Conservation (phyloP, 2,113 vertebrate genomes). For the Leptosomus discolor region DNA sequence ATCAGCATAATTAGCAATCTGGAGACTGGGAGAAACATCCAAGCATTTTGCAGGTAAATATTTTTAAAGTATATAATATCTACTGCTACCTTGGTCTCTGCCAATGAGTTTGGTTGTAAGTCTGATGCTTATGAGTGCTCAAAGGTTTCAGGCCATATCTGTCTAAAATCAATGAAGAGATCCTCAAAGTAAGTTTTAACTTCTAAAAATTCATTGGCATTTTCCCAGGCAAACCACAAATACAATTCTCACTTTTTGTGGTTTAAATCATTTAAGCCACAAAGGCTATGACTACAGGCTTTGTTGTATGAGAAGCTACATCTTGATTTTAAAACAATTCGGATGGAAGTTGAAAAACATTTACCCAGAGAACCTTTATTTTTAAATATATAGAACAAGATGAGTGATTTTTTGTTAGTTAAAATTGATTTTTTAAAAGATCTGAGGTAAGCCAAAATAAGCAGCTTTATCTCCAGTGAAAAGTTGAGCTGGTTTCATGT, state of each 20-base stretch:
- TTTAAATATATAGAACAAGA: background rate
- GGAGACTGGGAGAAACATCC: background rate
- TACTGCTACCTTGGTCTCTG: background rate
- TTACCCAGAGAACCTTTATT: background rate
- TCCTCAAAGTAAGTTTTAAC: background rate
- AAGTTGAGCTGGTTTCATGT: background rate
- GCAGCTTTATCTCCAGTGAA: background rate
- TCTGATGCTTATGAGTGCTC: background rate
- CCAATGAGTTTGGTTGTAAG: background rate
- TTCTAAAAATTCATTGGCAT: background rate
- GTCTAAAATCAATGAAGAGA: background rate
- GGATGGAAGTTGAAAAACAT: background rate
- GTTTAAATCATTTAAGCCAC: background rate
- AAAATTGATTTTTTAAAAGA: background rate
- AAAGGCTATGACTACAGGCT: background rate
- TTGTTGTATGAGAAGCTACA: background rate
- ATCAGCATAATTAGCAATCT: background rate
- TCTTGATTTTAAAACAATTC: background rate
- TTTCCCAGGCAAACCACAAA: background rate
- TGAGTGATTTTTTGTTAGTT: background rate
- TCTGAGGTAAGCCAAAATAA: background rate
- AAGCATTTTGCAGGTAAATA: background rate
- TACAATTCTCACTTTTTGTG: background rate
- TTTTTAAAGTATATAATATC: background rate
- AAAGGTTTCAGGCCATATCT: background rate